A percentile compares a stretch with the other conserved stretches of the same genome.
These are phyloP conservation scores for Setipinna tenuifilis DNA, from an alignment of 2,797 vertebrate species.

Conservation along the genomic window DNA sequence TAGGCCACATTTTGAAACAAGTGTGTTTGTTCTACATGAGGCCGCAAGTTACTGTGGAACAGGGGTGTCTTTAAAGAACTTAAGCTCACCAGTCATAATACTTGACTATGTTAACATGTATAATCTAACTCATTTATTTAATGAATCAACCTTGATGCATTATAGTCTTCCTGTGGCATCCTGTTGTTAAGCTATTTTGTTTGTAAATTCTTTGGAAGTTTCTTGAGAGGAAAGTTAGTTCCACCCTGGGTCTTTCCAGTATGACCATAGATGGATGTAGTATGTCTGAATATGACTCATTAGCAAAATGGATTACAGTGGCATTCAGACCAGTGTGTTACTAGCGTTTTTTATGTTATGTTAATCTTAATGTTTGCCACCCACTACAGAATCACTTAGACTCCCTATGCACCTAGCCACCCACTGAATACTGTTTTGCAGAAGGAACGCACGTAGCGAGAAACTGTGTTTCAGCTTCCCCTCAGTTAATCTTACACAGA, in stretches of 20 bases:
- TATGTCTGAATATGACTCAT: neutral
- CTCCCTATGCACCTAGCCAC: neutral
- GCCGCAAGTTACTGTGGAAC: neutral
- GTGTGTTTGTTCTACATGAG: neutral
- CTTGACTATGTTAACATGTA: neutral
- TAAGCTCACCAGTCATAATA: neutral
- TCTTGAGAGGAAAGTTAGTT: neutral
- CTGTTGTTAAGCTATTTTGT: neutral
- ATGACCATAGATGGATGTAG: neutral
- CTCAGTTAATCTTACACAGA: neutral
- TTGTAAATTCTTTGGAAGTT: neutral
- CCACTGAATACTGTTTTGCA: neutral
- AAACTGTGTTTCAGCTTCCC: neutral
- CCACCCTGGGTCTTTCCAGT: neutral
- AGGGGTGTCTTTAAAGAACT: neutral
- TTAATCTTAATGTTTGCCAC: neutral
- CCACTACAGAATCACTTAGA: neutral
- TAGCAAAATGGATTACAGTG: neutral
- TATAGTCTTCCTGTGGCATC: no score
- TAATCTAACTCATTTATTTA: neutral
- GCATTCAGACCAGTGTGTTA: neutral
- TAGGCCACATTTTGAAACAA: neutral
- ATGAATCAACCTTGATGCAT: neutral
- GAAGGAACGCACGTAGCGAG: neutral
- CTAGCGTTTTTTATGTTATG: neutral